These are phyloP conservation scores for Galerucella pusilla DNA, from an alignment of 2,888 invertebrate genomes.

Conservation along the genomic window DNA sequence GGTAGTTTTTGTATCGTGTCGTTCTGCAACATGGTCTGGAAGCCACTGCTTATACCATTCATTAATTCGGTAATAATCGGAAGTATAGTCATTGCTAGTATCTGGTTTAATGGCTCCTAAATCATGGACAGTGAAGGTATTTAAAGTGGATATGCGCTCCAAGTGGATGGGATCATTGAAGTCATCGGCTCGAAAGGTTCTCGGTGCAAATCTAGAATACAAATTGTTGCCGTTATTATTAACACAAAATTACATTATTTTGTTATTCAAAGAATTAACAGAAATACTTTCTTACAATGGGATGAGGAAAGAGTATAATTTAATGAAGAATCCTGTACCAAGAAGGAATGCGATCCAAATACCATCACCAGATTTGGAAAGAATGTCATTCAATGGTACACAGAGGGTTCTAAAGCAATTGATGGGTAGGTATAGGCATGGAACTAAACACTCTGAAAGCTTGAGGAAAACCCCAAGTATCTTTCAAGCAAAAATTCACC, in stretches of 20 bases:
- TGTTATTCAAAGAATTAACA: not conserved
- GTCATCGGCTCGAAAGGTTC: constrained; percentile 91
- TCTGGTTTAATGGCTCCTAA: constrained; percentile 82
- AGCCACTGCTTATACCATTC: constrained; percentile 95
- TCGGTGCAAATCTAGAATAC: constrained; percentile 79
- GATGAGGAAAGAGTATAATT: too few relatives aligned
- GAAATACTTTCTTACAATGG: too few relatives aligned
- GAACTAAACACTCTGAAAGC: too few relatives aligned
- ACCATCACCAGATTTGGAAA: too few relatives aligned
- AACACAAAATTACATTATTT: too few relatives aligned
- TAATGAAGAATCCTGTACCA: too few relatives aligned
- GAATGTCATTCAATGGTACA: too few relatives aligned
- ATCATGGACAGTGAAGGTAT: constrained; percentile 89
- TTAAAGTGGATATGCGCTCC: constrained; percentile 93
- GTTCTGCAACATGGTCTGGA: constrained; percentile 82
- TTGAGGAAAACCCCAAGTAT: too few relatives aligned
- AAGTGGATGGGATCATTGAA: constrained; percentile 96
- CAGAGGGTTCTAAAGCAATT: too few relatives aligned
- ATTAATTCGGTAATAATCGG: constrained; percentile 90
- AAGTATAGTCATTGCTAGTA: constrained; percentile 89
- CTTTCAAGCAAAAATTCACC: too few relatives aligned
- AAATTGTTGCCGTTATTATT: not conserved
- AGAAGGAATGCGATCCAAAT: too few relatives aligned
- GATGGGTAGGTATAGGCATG: too few relatives aligned
- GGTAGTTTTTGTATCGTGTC: constrained; percentile 92